A percentile compares a stretch with the other conserved stretches of the same genome.
phyloP scores from a whole-genome alignment of 1,140 invertebrate species.

The Drosophila truncata region DNA sequence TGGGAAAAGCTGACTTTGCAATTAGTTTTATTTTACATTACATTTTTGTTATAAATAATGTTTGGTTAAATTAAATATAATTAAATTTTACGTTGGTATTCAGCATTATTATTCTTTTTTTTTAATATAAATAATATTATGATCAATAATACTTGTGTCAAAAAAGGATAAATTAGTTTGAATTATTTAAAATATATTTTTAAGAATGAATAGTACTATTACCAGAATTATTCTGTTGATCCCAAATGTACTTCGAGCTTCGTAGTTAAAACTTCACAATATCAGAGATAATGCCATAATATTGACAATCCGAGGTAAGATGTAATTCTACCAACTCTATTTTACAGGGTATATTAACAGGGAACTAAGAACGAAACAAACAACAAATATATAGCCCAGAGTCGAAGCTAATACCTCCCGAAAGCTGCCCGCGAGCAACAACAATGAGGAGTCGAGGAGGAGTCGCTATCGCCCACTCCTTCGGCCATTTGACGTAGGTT shows the following conservation, averaged over 20 bases:
- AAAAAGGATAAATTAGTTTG: background rate
- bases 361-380: background rate
- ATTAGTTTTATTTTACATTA: background rate
- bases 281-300: background rate
- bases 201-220: background rate
- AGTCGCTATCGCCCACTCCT: slow-evolving; percentile 7
- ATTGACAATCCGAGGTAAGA: background rate
- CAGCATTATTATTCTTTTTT: background rate
- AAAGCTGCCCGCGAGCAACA: slow-evolving; percentile 40
- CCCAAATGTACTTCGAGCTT: background rate
- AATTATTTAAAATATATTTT: background rate
- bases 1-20: background rate
- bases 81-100: background rate
- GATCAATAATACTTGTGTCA: too few species aligned
- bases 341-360: slow-evolving; percentile 9
- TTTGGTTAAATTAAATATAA: background rate
- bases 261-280: background rate
- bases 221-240: background rate
- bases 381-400: background rate
- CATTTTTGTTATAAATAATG: too few species aligned
- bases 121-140: background rate
- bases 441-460: slow-evolving; percentile 17
- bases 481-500: slow-evolving; percentile 71
- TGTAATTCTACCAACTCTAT: background rate
- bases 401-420: background rate